Evolutionary conservation across 2,888 invertebrate species (phyloP).

Genomic region (Mythimna vitellina): DNA sequence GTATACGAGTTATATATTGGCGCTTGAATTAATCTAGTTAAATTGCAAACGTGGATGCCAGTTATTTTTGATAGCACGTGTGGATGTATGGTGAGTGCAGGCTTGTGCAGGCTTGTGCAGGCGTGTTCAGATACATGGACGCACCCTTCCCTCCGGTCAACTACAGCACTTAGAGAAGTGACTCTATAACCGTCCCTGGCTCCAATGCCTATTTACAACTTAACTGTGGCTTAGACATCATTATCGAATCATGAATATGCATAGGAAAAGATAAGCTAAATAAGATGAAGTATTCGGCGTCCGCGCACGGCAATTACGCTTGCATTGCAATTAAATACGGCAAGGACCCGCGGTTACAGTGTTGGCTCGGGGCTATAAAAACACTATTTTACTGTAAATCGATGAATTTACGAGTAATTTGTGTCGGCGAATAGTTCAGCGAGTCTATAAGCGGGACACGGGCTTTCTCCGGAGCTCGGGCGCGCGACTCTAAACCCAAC

Average conservation of each 20-base stretch:
- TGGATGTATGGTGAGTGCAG: neutral
- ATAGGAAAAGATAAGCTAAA: conserved; percentile 75
- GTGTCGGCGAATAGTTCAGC: conserved; percentile 76
- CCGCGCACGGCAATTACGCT: conserved; percentile 75
- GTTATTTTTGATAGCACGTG: neutral
- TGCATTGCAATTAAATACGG: conserved; percentile 76
- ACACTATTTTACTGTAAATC: conserved; percentile 78
- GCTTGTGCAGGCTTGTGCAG: neutral
- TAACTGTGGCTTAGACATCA: conserved; percentile 73
- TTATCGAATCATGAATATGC: conserved; percentile 79
- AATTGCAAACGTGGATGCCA: neutral
- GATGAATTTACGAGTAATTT: conserved; percentile 82
- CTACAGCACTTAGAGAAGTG: conserved; percentile 66
- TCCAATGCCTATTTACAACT: conserved; percentile 70
- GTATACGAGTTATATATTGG: neutral
- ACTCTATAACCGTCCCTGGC: conserved; percentile 66
- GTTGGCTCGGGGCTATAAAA: conserved; percentile 76
- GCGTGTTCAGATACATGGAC: conserved; percentile 29
- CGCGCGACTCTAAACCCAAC: conserved; percentile 79
- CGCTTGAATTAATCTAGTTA: neutral
- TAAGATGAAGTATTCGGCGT: conserved; percentile 77
- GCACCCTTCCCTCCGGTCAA: conserved; percentile 50
- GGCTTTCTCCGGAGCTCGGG: conserved; percentile 84
- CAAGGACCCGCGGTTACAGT: conserved; percentile 77
- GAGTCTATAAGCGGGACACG: conserved; percentile 81